Conservation (phyloP, 1,140 invertebrate genomes). For the Eupeodes corollae region DNA sequence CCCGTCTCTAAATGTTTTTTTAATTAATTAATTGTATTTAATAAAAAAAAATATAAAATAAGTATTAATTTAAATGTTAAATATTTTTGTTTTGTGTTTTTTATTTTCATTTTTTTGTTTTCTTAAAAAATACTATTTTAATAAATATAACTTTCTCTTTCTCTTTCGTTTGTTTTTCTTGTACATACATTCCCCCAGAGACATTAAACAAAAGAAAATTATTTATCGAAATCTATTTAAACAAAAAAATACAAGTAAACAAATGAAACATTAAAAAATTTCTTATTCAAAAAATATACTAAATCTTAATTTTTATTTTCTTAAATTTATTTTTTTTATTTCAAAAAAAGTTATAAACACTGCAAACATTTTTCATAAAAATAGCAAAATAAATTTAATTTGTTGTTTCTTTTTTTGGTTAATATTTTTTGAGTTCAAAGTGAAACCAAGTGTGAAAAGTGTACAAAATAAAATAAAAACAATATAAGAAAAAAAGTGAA, state of each 20-base stretch:
- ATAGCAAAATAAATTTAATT: neutral
- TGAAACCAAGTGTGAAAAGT: too few species aligned
- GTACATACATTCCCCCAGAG: neutral
- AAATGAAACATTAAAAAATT: neutral
- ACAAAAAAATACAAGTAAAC: neutral
- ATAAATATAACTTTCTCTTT: neutral
- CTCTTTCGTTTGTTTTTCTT: neutral
- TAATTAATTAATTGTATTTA: neutral
- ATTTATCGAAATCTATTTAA: neutral
- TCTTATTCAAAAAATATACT: neutral
- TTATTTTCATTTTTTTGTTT: too few species aligned
- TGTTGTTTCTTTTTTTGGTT: neutral
- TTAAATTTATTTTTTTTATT: too few species aligned
- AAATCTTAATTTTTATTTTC: neutral
- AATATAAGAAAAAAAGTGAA: too few species aligned
- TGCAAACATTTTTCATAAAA: neutral
- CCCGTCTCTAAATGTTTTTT: neutral
- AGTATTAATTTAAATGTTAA: too few species aligned
- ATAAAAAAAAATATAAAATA: neutral
- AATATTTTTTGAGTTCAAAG: too few species aligned
- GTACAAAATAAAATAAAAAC: too few species aligned
- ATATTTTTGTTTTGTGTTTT: too few species aligned
- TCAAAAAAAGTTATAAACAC: neutral
- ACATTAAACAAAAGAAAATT: neutral
- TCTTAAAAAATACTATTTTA: neutral